Base-by-base conservation (phyloP, 2,888 invertebrate genomes). In the Dasypogon diadema region DNA sequence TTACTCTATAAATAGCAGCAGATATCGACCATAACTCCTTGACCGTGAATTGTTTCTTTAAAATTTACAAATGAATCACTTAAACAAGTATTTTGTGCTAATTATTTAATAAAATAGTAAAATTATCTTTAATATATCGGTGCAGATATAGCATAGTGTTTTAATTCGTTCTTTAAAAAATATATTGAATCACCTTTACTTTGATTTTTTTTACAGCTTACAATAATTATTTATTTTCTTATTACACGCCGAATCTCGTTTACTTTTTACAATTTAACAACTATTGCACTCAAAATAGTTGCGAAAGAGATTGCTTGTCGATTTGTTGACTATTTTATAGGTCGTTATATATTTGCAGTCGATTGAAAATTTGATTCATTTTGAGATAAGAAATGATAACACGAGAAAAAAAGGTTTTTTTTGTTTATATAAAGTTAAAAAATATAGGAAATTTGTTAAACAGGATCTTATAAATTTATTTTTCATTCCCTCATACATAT, bases 201-300 rank as follows among this genome's bases (percentile, higher is more conserved):
- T 51, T 51, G 51, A 51, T 51, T 21, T 51, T 42, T 51, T 51
- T 51, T 51, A 51, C 51, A 51, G 2, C 21, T 51, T 51, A 51
- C 51, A 51, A 51, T 16, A 8, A 21, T 51, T 18, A 16, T 51
- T 51, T 5, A 5, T 51, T 12, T 51, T 26, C 22, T 24, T 6
- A n/a, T 55, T 55, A 21, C 1, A 14, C n/a, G 10, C 14, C 54
- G 34, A 70, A 70, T 54, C 51, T 70, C 70, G 2, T 70, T 70
- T 70, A 70, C 34, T 70, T 70, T 70, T 70, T 70, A 70, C 70
- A 70, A 34, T 12, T n/a, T 30, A 54, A 70, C 70, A 70, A 70
- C 70, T 70, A 70, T 70, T 70, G 51, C 54, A 54, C 54, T 54
- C n/a, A 51, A 68, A 65, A 70, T 70, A 70, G 70, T 70, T 70